phyloP scores from a whole-genome alignment of 1,140 invertebrate genomes.

The Drosophila tsacasi region DNA sequence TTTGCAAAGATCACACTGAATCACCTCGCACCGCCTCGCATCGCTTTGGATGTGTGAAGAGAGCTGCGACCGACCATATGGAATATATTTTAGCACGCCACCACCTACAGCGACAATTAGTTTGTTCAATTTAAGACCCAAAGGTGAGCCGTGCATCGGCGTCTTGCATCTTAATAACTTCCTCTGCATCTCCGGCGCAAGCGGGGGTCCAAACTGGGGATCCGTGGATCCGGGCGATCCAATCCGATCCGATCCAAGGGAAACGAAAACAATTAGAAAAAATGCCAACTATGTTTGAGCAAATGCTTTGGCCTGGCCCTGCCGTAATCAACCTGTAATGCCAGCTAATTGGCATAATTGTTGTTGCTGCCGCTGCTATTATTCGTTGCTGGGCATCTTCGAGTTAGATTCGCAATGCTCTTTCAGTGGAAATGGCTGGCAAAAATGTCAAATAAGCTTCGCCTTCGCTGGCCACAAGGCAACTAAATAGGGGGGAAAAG shows the following conservation, averaged over 20 bases:
- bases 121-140: constrained; percentile 45
- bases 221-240: not conserved
- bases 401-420: constrained; percentile 64
- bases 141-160: constrained; percentile 49
- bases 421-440: constrained; percentile 76
- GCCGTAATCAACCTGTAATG: constrained; percentile 79
- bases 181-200: constrained; percentile 40
- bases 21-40: constrained; percentile 40
- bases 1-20: constrained; percentile 63
- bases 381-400: constrained; percentile 52
- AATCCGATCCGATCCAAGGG: constrained; percentile 4
- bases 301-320: constrained; percentile 41
- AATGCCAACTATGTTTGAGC: constrained; percentile 61
- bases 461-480: constrained; percentile 53
- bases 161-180: constrained; percentile 71
- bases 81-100: constrained; percentile 56
- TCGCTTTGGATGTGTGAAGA: constrained; percentile 41
- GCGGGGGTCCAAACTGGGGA: constrained; percentile 4
- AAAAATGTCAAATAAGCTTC: constrained; percentile 81
- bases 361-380: constrained; percentile 55
- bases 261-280: constrained; percentile 61
- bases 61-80: constrained; percentile 50
- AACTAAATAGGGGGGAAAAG: constrained; percentile 42
- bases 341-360: constrained; percentile 80
- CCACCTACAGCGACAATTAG: constrained; percentile 57